phyloP scores from a whole-genome alignment of 2,888 invertebrate genomes.

The Cordylochernes scorpioides region DNA sequence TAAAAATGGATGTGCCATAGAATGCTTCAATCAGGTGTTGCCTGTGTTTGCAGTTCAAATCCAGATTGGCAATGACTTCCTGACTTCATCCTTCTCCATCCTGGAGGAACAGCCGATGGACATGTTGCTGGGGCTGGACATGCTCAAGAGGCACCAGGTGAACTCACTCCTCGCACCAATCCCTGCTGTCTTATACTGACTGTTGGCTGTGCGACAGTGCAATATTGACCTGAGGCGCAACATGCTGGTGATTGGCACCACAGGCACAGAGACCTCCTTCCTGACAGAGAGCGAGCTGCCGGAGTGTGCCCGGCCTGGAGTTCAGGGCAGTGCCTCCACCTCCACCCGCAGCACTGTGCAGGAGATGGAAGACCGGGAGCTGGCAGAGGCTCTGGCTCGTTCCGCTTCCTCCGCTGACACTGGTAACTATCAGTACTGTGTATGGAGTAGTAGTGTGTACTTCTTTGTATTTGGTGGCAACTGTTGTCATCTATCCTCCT shows the following conservation, averaged over 20 bases:
- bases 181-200: too few relatives aligned
- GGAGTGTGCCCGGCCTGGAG: slow-evolving; percentile 35
- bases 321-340: neutral
- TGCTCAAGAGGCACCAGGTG: slow-evolving; percentile 85
- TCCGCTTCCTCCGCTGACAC: slow-evolving; percentile 1
- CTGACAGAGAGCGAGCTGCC: slow-evolving; percentile 51
- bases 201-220: too few relatives aligned
- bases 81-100: slow-evolving; percentile 87
- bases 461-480: too few relatives aligned
- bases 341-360: slow-evolving; percentile 1
- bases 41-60: slow-evolving; percentile 50
- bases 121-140: slow-evolving; percentile 85
- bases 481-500: neutral
- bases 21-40: too few relatives aligned
- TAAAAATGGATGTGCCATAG: too few relatives aligned
- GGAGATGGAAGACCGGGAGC: slow-evolving; percentile 1
- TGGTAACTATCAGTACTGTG: too few relatives aligned
- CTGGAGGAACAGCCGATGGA: slow-evolving; percentile 93
- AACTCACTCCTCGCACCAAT: slow-evolving; percentile 1
- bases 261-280: slow-evolving; percentile 67
- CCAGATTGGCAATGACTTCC: slow-evolving; percentile 70
- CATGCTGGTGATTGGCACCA: slow-evolving; percentile 69
- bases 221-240: slow-evolving; percentile 69
- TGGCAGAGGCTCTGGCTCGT: slow-evolving; percentile 2
- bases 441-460: too few relatives aligned